Percentiles rank a stretch among this genome's conserved stretches.
Conservation (phyloP, 1,140 invertebrate genomes). For the Heliconius hermathena region DNA sequence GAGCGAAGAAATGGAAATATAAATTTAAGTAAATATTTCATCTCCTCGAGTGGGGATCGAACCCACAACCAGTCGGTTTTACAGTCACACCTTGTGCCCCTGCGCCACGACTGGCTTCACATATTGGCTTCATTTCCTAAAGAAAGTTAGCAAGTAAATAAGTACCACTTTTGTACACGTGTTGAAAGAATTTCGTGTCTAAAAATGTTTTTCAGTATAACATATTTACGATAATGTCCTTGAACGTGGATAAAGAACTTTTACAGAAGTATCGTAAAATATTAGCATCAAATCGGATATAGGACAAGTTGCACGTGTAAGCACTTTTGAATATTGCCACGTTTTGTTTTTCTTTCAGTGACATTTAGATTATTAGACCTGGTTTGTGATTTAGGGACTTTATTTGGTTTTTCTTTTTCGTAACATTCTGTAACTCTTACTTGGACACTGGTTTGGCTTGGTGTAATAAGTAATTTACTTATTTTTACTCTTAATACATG, state of each 20-base stretch:
- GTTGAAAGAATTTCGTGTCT: background rate
- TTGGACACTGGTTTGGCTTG: background rate
- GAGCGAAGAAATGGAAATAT: too few relatives aligned
- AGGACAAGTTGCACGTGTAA: background rate
- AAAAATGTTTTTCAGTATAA: background rate
- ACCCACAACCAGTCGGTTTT: too few relatives aligned
- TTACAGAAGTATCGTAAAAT: background rate
- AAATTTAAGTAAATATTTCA: too few relatives aligned
- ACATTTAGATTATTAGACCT: background rate
- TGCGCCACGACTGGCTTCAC: too few relatives aligned
- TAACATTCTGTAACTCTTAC: background rate
- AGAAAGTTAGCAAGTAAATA: background rate
- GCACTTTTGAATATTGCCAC: background rate
- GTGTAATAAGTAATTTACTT: too few relatives aligned
- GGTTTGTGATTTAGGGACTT: background rate
- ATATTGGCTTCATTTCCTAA: too few relatives aligned
- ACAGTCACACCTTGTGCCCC: too few relatives aligned
- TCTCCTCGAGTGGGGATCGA: too few relatives aligned
- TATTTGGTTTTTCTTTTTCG: background rate
- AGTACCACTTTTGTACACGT: background rate
- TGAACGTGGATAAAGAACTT: background rate
- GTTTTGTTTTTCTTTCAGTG: background rate
- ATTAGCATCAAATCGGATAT: conserved; percentile 7
- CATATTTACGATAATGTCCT: background rate
- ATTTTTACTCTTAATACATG: too few relatives aligned